phyloP scores from a whole-genome alignment of 2,113 vertebrate species.

The Perca flavescens region DNA sequence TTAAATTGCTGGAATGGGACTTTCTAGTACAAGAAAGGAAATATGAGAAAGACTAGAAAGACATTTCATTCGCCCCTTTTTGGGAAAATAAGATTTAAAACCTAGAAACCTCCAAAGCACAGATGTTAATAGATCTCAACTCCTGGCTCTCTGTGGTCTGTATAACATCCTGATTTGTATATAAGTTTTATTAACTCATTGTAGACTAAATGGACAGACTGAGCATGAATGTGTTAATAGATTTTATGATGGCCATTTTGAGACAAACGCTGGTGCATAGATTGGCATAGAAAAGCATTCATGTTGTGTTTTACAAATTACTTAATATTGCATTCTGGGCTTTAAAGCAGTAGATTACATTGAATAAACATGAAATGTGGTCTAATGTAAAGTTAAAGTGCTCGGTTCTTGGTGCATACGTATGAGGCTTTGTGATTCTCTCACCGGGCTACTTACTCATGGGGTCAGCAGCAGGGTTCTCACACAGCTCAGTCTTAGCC shows the following conservation, averaged over 20 bases:
- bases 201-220: neutral
- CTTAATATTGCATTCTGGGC: neutral
- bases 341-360: neutral
- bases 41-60: constrained; percentile 13
- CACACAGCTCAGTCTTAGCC: constrained; percentile 95
- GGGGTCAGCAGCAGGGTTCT: constrained; percentile 86
- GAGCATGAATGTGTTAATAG: neutral
- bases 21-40: constrained; percentile 40
- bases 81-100: constrained; percentile 4
- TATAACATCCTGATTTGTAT: constrained; percentile 8
- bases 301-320: neutral
- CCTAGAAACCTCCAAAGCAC: neutral
- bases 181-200: constrained; percentile 2
- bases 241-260: neutral
- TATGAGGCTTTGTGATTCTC: neutral
- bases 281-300: neutral
- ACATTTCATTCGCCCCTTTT: constrained; percentile 8
- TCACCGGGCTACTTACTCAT: constrained; percentile 83
- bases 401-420: neutral
- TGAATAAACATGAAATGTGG: neutral
- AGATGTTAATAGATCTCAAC: constrained; percentile 18
- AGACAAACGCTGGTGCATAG: neutral
- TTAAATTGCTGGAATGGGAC: constrained; percentile 46
- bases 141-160: constrained; percentile 7
- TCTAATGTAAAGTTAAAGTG: neutral